Conservation (phyloP, 2,888 invertebrate genomes). For the Brachyptera risi region DNA sequence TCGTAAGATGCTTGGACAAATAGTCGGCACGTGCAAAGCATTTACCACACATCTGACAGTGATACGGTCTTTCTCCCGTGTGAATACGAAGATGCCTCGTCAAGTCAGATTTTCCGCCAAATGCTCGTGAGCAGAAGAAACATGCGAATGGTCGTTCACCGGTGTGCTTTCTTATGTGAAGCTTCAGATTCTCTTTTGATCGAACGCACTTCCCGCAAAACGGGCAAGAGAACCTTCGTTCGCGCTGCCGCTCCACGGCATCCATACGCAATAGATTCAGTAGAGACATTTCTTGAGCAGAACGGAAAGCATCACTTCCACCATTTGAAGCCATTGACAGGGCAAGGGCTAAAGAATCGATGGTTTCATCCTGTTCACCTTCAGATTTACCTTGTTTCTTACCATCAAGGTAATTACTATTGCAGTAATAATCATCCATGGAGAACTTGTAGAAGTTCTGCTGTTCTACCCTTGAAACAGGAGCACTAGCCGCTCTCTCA, state of each 20-base stretch:
- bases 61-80: conserved; percentile 85
- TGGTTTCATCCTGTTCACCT: conserved; percentile 66
- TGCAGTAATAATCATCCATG: conserved; percentile 34
- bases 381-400: conserved; percentile 53
- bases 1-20: conserved; percentile 85
- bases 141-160: conserved; percentile 90
- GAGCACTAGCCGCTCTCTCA: conserved; percentile 30
- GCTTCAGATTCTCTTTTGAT: conserved; percentile 81
- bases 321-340: conserved; percentile 39
- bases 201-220: conserved; percentile 87
- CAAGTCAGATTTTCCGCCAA: conserved; percentile 83
- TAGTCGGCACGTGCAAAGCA: conserved; percentile 89
- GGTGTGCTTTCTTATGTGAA: conserved; percentile 82
- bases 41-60: conserved; percentile 89
- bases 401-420: conserved; percentile 46
- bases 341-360: conserved; percentile 58
- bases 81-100: conserved; percentile 78
- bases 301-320: conserved; percentile 26
- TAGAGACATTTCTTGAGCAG: conserved; percentile 54
- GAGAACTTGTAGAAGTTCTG: conserved; percentile 35
- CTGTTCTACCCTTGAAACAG: conserved; percentile 29
- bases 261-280: conserved; percentile 61
- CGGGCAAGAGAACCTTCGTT: conserved; percentile 78
- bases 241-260: conserved; percentile 56
- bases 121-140: conserved; percentile 81